Percentiles rank a stretch among this genome's conserved stretches.
Evolutionary conservation across 2,888 invertebrate species (phyloP).

Genomic region (Patella caerulea): DNA sequence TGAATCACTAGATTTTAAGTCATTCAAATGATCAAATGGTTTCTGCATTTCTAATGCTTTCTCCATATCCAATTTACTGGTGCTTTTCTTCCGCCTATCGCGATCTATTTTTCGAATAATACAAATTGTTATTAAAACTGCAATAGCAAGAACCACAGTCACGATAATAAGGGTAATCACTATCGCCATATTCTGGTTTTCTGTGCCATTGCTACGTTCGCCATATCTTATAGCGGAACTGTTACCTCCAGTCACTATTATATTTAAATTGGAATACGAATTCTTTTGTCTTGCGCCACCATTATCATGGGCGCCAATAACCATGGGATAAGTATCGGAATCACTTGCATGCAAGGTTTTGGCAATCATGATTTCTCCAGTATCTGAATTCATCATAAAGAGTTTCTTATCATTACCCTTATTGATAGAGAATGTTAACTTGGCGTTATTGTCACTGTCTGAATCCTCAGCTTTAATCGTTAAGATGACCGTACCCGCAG

Average conservation of each 20-base stretch:
- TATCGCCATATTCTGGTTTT: conserved; percentile 53
- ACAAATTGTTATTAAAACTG: conserved; percentile 56
- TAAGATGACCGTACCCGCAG: conserved; percentile 45
- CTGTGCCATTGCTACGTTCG: conserved; percentile 34
- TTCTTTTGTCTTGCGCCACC: conserved; percentile 47
- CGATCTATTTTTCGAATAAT: conserved; percentile 52
- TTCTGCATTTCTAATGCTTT: conserved; percentile 4
- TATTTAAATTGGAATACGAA: conserved; percentile 43
- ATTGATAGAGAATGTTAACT: conserved; percentile 45
- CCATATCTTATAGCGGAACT: conserved; percentile 34
- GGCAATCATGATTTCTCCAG: conserved; percentile 70
- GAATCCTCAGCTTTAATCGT: conserved; percentile 45
- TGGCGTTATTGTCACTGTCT: conserved; percentile 55
- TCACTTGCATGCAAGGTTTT: conserved; percentile 50
- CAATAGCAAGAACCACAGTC: conserved; percentile 51
- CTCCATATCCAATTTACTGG: conserved; percentile 4
- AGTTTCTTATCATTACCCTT: conserved; percentile 70
- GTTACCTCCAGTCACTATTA: conserved; percentile 49
- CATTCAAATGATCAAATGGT: neutral
- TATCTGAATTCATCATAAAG: conserved; percentile 70
- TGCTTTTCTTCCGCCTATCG: conserved; percentile 33
- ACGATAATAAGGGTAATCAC: conserved; percentile 58
- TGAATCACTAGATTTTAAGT: conserved; percentile 11
- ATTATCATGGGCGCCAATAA: conserved; percentile 54
- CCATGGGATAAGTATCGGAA: conserved; percentile 48